Conservation (phyloP, 2,888 invertebrate genomes). For the Gastrophysa polygoni region DNA sequence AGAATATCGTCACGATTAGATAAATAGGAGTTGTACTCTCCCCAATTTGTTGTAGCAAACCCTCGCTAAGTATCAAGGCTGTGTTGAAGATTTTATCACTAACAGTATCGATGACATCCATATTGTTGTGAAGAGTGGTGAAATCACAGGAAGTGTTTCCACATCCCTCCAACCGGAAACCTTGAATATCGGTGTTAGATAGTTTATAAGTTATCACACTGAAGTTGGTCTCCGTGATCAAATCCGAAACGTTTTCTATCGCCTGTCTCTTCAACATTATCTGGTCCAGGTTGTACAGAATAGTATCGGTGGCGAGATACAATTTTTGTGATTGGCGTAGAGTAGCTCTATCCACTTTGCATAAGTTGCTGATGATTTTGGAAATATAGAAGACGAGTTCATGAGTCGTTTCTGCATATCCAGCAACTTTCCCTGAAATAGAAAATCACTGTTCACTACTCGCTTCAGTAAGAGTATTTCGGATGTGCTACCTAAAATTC, state of each 20-base stretch:
- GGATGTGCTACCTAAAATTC: constrained; percentile 34
- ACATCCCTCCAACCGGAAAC: constrained; percentile 14
- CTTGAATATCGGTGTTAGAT: neutral
- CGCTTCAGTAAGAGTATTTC: too few relatives aligned
- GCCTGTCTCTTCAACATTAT: constrained; percentile 47
- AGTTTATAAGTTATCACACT: constrained; percentile 12
- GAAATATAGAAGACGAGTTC: constrained; percentile 53
- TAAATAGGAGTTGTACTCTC: constrained; percentile 21
- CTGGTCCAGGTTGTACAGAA: constrained; percentile 36
- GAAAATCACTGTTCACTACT: too few relatives aligned
- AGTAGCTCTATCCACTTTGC: constrained; percentile 30
- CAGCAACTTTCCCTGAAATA: constrained; percentile 7
- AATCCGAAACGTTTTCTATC: constrained; percentile 30
- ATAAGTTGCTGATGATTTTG: constrained; percentile 61
- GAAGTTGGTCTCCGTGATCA: neutral
- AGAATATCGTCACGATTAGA: constrained; percentile 37
- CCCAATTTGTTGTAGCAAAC: constrained; percentile 34
- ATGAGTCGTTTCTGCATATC: constrained; percentile 38
- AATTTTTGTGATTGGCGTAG: constrained; percentile 35
- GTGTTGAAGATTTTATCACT: constrained; percentile 25
- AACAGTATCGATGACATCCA: constrained; percentile 18
- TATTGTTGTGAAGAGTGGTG: constrained; percentile 40
- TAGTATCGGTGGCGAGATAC: constrained; percentile 38
- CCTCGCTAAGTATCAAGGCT: constrained; percentile 37
- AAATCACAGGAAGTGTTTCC: constrained; percentile 52